Percentiles rank a stretch among this genome's conserved stretches.
These are phyloP conservation scores for Macropodus opercularis DNA, from an alignment of 2,797 vertebrate species.

Conservation along the genomic window DNA sequence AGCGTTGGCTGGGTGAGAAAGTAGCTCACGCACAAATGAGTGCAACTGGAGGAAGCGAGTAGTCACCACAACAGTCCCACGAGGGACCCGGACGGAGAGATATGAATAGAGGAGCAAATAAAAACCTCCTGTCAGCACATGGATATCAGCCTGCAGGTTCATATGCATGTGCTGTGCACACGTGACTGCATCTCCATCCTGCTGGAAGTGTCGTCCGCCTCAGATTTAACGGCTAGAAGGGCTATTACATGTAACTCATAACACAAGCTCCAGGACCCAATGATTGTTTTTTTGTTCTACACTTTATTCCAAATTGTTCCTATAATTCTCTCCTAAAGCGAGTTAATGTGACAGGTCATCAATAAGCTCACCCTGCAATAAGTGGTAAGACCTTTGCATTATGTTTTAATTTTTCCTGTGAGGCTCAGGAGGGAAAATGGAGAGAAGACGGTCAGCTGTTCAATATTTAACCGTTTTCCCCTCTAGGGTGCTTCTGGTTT, in stretches of 20 bases:
- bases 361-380: conserved; percentile 77
- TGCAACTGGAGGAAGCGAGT: conserved; percentile 28
- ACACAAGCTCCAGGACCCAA: conserved; percentile 70
- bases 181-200: conserved; percentile 46
- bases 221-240: conserved; percentile 75
- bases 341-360: conserved; percentile 82
- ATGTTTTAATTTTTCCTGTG: conserved; percentile 79
- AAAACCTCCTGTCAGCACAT: conserved; percentile 55
- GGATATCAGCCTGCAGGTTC: conserved; percentile 43
- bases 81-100: conserved; percentile 11
- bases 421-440: conserved; percentile 36
- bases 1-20: conserved; percentile 3
- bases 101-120: conserved; percentile 47
- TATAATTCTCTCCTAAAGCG: conserved; percentile 78
- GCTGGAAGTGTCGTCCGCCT: conserved; percentile 70
- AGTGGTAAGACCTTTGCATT: conserved; percentile 81
- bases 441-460: conserved; percentile 49
- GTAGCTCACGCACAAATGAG: conserved; percentile 18
- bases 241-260: conserved; percentile 79
- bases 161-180: background rate
- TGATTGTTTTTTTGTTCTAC: conserved; percentile 76
- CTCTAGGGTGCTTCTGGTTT: conserved; percentile 33
- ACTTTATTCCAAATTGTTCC: conserved; percentile 80
- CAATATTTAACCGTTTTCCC: conserved; percentile 70
- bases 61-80: conserved; percentile 32